Conservation (phyloP, 2,888 invertebrate species). For the Pristionchus entomophagus region DNA sequence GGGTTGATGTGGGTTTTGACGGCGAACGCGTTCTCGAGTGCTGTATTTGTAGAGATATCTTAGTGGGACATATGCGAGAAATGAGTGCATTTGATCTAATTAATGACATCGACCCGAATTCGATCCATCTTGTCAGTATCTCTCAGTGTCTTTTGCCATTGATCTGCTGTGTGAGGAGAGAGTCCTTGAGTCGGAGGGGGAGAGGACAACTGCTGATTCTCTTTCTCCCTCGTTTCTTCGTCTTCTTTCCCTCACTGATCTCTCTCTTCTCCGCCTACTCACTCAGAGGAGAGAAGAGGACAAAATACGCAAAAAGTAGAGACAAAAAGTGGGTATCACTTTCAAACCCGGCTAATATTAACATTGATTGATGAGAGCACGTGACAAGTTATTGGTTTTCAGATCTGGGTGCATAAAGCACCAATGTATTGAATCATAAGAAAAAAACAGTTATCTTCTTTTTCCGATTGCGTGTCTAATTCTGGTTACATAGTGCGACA, state of each 20-base stretch:
- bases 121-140: constrained; percentile 23
- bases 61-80: too few species aligned
- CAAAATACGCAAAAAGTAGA: constrained; percentile 44
- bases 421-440: too few species aligned
- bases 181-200: constrained; percentile 13
- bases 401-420: too few species aligned
- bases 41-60: not conserved
- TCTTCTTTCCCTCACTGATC: not conserved
- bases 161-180: constrained; percentile 7
- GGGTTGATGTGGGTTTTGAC: too few species aligned
- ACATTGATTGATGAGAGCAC: not conserved
- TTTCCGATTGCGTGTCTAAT: too few species aligned
- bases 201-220: constrained; percentile 39
- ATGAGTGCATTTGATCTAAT: not conserved
- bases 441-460: too few species aligned
- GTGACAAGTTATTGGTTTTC: not conserved
- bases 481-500: too few species aligned
- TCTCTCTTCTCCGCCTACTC: constrained; percentile 46
- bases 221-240: not conserved
- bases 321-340: constrained; percentile 22
- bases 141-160: constrained; percentile 37
- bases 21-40: not conserved
- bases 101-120: not conserved
- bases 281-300: constrained; percentile 5
- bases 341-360: not conserved